phyloP scores from a whole-genome alignment of 92 coral and sea anemone genomes.

The Isaurus tuberculatus region DNA sequence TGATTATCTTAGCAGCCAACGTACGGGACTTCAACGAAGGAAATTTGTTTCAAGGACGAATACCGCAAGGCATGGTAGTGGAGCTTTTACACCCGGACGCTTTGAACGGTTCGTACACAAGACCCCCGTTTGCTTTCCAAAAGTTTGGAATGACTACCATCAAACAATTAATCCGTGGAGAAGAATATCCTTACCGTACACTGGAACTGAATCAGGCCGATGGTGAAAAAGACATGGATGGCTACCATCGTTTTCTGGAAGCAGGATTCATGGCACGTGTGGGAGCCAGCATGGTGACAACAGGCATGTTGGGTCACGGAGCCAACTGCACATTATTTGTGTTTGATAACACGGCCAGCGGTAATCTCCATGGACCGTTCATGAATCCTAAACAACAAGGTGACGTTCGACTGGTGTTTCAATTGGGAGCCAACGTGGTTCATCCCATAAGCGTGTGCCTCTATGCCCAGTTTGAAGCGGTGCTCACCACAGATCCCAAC shows the following conservation, averaged over 20 bases:
- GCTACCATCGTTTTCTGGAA: neutral
- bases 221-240: too few relatives aligned
- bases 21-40: neutral
- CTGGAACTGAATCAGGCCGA: neutral
- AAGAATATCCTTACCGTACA: neutral
- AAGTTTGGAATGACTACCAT: neutral
- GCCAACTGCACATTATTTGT: neutral
- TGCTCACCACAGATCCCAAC: neutral
- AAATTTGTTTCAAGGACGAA: neutral
- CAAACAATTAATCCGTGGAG: neutral
- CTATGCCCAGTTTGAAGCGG: neutral
- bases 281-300: neutral
- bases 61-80: too few relatives aligned
- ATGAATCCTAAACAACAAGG: neutral
- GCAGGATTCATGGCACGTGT: neutral
- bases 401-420: neutral
- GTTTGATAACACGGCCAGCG: slow-evolving; percentile 21
- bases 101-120: too few relatives aligned
- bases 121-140: neutral
- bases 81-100: too few relatives aligned
- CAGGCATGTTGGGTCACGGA: neutral
- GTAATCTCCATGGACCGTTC: neutral
- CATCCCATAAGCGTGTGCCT: neutral
- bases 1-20: neutral
- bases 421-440: neutral